phyloP scores from a whole-genome alignment of 2,888 invertebrate genomes.

The Pseudoips prasinana region DNA sequence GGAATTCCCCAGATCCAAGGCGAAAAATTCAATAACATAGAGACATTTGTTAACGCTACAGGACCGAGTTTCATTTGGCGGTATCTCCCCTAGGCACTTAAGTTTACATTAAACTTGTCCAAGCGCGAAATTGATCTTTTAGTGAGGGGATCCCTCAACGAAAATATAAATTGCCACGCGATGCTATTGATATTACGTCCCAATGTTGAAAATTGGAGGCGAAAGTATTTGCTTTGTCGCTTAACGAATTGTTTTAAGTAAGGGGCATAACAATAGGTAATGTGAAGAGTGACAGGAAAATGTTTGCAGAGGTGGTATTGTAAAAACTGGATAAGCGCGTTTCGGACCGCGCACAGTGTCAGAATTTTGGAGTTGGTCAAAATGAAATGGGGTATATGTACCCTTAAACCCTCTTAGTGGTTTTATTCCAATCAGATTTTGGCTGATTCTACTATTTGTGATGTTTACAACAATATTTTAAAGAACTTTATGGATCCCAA shows the following conservation, averaged over 20 bases:
- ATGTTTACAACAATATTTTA: too few species aligned
- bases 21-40: conserved; percentile 69
- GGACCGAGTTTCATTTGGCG: conserved; percentile 67
- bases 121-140: conserved; percentile 82
- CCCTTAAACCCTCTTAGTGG: too few species aligned
- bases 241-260: conserved; percentile 26
- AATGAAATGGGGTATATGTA: too few species aligned
- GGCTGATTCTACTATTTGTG: too few species aligned
- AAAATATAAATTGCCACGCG: conserved; percentile 72
- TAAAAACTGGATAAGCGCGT: too few species aligned
- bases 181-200: conserved; percentile 64
- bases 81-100: conserved; percentile 71
- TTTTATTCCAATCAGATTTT: too few species aligned
- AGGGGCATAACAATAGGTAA: conserved; percentile 1
- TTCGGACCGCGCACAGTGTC: too few species aligned
- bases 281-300: too few species aligned
- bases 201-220: conserved; percentile 38
- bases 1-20: conserved; percentile 42
- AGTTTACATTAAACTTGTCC: conserved; percentile 79
- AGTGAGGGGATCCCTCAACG: conserved; percentile 69
- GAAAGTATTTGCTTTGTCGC: conserved; percentile 32
- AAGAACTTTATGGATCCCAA: too few species aligned
- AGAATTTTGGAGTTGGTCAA: too few species aligned
- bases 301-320: too few species aligned
- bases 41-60: conserved; percentile 68